Evolutionary conservation across 2,113 vertebrate genomes (phyloP), one percentile per base, ranked within the genome.

Genomic region (Leptobrachium leishanense): DNA sequence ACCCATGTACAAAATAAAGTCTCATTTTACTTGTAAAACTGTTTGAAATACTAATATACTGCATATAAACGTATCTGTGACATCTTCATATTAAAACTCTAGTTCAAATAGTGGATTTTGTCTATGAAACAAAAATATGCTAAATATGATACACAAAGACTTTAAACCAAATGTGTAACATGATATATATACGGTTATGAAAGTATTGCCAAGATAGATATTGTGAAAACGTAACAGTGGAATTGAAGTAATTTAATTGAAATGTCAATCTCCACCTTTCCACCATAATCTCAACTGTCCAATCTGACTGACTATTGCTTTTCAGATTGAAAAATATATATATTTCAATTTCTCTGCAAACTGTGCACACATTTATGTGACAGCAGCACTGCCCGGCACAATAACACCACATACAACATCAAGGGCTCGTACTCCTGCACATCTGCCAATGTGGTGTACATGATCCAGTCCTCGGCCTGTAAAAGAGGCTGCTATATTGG

Each of bases 111-210:
- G 20, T 31, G n/a, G 9, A 64, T 39, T 64, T 64, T 8, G n/a
- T 7, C 62, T 31, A 31, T 7, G 15, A 31, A 31, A 2, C 6
- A 31, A 31, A 31, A 31, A 31, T 7, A 31, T 64, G 15, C 39
- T 1, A 57, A 42, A 82, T 71, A 81, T 64, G 53, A 77, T 82
- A 44, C 76, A 76, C 79, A 79, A 64, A 81, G 12, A 75, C 13
- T 83, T 76, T 57, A 57, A 70, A 74, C 71, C 69, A 72, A 77
- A 68, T 78, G 2, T 77, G 39, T 20, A 86, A 84, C 67, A 42
- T 11, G 2, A 83, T 20, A 31, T 78, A 72, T 81, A 43, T 3
- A 79, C 55, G 82, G 76, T 79, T 2, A 3, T 20, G 20, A 43
- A 53, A 43, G 66, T 43, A 46, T 74, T 75, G 6, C 6, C 8